Evolutionary conservation across 2,888 invertebrate species (phyloP).

Genomic region (Prosapia bicincta): DNA sequence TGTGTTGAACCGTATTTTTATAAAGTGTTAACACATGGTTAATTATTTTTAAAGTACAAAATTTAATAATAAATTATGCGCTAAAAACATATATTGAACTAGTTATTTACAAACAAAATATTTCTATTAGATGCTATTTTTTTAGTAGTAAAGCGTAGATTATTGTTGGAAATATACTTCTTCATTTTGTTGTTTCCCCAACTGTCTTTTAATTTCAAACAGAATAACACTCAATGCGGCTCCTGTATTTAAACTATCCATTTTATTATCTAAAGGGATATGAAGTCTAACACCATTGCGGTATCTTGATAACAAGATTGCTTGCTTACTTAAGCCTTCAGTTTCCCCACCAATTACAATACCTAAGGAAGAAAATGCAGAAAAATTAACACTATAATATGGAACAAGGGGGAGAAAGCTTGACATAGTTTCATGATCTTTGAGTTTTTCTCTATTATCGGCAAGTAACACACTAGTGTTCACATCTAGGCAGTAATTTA

Average conservation of each 20-base stretch:
- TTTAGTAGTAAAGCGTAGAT: no score
- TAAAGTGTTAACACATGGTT: no score
- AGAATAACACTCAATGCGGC: slow-evolving; percentile 78
- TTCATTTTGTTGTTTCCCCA: slow-evolving; percentile 36
- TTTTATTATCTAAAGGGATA: slow-evolving; percentile 70
- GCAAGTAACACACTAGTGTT: slow-evolving; percentile 32
- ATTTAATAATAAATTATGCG: no score
- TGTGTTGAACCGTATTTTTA: no score
- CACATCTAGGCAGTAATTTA: slow-evolving; percentile 43
- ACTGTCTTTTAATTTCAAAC: slow-evolving; percentile 77
- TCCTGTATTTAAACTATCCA: slow-evolving; percentile 83
- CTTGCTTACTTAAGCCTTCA: slow-evolving; percentile 73
- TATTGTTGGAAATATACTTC: neutral
- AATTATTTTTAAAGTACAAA: no score
- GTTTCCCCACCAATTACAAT: slow-evolving; percentile 88
- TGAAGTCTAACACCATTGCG: slow-evolving; percentile 63
- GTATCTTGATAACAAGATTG: slow-evolving; percentile 57
- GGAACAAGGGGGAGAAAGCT: slow-evolving; percentile 54
- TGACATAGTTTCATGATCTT: neutral
- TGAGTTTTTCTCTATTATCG: slow-evolving; percentile 37
- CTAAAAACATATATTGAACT: no score
- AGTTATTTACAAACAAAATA: no score
- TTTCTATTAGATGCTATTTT: no score
- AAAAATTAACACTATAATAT: slow-evolving; percentile 60
- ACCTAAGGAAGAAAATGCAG: slow-evolving; percentile 53